phyloP scores from a whole-genome alignment of 1,140 invertebrate species.

The Tachypleus tridentatus region DNA sequence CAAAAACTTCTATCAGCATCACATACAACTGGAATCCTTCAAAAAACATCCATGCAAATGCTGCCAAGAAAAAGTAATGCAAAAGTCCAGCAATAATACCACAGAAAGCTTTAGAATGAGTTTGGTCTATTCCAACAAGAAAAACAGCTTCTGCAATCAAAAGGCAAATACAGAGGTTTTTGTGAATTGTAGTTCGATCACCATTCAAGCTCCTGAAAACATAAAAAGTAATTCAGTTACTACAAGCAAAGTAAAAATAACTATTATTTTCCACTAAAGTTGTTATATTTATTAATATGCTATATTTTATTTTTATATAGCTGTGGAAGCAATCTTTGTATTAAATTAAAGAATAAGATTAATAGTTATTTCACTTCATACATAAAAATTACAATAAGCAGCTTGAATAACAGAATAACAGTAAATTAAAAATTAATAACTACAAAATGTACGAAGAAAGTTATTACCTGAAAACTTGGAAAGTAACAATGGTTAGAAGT shows the following conservation, averaged over 20 bases:
- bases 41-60: slow-evolving; percentile 74
- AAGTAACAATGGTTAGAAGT: no score
- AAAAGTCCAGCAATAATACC: slow-evolving; percentile 78
- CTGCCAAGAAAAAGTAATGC: slow-evolving; percentile 89
- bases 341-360: no score
- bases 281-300: no score
- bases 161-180: slow-evolving; percentile 49
- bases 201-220: slow-evolving; percentile 15
- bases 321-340: no score
- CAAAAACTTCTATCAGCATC: slow-evolving; percentile 89
- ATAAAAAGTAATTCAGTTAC: slow-evolving; percentile 43
- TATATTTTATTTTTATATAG: no score
- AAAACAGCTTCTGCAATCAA: slow-evolving; percentile 86
- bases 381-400: no score
- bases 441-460: no score
- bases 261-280: no score
- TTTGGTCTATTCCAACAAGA: slow-evolving; percentile 78
- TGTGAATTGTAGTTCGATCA: slow-evolving; percentile 32
- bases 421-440: no score
- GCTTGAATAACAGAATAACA: no score
- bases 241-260: slow-evolving; percentile 46
- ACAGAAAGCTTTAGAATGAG: slow-evolving; percentile 69
- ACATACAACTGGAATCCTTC: slow-evolving; percentile 86
- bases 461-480: no score
- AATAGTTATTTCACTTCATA: no score